Conservation (phyloP, 2,888 invertebrate species). For the Harpagoxenus sublaevis region DNA sequence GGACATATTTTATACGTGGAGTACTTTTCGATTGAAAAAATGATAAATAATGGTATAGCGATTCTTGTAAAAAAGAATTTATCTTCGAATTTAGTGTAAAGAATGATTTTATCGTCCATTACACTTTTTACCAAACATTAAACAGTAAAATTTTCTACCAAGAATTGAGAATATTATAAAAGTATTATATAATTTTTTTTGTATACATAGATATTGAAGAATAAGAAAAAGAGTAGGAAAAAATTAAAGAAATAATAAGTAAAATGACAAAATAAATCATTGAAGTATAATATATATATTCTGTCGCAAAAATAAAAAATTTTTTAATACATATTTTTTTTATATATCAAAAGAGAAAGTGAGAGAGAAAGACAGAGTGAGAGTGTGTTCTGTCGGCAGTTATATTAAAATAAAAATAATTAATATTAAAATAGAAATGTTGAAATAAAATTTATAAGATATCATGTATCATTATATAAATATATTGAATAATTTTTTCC, state of each 20-base stretch:
- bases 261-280: not conserved
- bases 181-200: not conserved
- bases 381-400: not conserved
- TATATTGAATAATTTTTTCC: too few species aligned
- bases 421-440: too few species aligned
- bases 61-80: not conserved
- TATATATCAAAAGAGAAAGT: not conserved
- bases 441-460: too few species aligned
- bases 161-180: not conserved
- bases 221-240: not conserved
- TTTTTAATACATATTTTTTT: too few species aligned
- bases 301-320: not conserved
- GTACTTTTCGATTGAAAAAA: not conserved
- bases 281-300: not conserved
- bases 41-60: not conserved
- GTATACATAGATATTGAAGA: not conserved
- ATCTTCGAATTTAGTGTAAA: not conserved
- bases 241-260: not conserved
- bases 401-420: not conserved
- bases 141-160: not conserved
- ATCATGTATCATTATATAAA: not conserved
- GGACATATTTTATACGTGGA: not conserved
- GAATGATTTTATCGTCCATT: not conserved
- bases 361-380: not conserved
- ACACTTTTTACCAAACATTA: not conserved